Evolutionary conservation across 2,797 vertebrate species (phyloP).

Genomic region (Chiroxiphia lanceolata): DNA sequence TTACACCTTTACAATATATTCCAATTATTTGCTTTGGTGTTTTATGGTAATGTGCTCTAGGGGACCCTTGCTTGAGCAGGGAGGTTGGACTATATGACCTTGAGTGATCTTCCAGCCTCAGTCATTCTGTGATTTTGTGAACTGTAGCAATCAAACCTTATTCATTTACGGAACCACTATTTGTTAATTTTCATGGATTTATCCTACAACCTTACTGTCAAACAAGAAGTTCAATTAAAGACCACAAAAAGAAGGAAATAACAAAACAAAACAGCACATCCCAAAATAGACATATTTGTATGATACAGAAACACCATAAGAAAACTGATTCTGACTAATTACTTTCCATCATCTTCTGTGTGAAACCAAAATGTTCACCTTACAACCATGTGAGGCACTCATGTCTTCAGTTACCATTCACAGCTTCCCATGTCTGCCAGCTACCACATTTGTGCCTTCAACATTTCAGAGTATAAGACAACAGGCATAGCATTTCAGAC

Average conservation of each 20-base stretch:
- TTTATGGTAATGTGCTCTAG: not conserved
- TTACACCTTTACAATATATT: not conserved
- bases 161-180: not conserved
- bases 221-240: not conserved
- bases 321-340: not conserved
- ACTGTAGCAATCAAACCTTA: not conserved
- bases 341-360: not conserved
- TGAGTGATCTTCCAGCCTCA: not conserved
- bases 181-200: not conserved
- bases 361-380: not conserved
- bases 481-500: not conserved
- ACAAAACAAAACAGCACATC: not conserved
- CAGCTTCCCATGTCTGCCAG: not conserved
- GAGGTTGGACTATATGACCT: not conserved
- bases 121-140: not conserved
- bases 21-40: not conserved
- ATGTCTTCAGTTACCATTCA: not conserved
- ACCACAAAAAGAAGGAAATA: not conserved
- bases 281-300: not conserved
- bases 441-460: not conserved
- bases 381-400: not conserved
- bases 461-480: not conserved
- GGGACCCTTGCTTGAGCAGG: not conserved
- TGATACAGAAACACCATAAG: not conserved
- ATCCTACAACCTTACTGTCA: not conserved